These are phyloP conservation scores for Clytia hemisphaerica DNA, from an alignment of 30 jellyfish, hydroid and myxozoan genomes.

Conservation along the genomic window DNA sequence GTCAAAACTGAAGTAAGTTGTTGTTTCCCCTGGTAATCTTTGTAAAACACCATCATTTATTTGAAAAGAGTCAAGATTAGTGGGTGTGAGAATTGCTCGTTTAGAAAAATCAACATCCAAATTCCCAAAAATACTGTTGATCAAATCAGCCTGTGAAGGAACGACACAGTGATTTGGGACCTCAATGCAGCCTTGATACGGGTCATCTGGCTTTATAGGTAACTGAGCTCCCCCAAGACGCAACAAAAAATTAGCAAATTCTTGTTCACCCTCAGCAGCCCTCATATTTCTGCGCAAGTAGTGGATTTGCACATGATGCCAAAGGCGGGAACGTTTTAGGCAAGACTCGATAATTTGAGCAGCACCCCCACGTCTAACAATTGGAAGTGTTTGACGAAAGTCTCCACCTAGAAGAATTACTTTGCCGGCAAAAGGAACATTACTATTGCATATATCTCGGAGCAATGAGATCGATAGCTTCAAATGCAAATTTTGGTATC, in stretches of 20 bases:
- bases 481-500: slow-evolving; percentile 33
- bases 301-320: slow-evolving; percentile 11
- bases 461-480: slow-evolving; percentile 3
- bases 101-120: slow-evolving; percentile 21
- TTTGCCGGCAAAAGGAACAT: slow-evolving; percentile 31
- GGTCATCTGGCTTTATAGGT: slow-evolving; percentile 9
- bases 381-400: too few relatives aligned
- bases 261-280: not conserved
- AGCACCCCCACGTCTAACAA: too few relatives aligned
- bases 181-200: not conserved
- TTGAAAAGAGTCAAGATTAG: slow-evolving; percentile 12
- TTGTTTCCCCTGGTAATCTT: slow-evolving; percentile 22
- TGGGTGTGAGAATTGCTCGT: slow-evolving; percentile 19
- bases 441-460: slow-evolving; percentile 15
- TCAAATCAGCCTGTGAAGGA: not conserved
- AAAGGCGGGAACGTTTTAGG: too few relatives aligned
- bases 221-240: slow-evolving; percentile 17
- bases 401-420: too few relatives aligned
- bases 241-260: not conserved
- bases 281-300: slow-evolving; percentile 14
- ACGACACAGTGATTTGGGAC: not conserved
- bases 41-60: slow-evolving; percentile 15
- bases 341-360: too few relatives aligned
- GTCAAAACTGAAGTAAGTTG: slow-evolving; percentile 7
- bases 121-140: too few relatives aligned